A percentile compares a stretch with the other conserved stretches of the same genome.
Conservation (phyloP, 2,113 vertebrate species). For the Prochilodus magdalenae region DNA sequence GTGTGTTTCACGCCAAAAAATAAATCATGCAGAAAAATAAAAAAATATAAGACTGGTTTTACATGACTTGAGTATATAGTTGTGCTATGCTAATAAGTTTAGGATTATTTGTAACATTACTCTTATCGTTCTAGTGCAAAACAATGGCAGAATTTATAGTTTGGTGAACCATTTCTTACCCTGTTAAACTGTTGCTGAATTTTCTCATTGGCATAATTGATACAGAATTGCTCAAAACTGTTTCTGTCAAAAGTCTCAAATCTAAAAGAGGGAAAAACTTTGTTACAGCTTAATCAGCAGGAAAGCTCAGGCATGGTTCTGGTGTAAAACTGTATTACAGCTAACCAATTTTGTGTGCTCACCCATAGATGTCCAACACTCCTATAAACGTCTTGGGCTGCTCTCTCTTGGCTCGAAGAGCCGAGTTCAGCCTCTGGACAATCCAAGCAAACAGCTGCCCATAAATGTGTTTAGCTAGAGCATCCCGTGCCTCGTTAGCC, state of each 20-base stretch:
- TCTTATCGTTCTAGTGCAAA: too few relatives aligned
- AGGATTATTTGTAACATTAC: too few relatives aligned
- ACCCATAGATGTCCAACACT: constrained; percentile 83
- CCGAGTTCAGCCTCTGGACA: constrained; percentile 76
- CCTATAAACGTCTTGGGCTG: constrained; percentile 71
- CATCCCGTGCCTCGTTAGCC: constrained; percentile 68
- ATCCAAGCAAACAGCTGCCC: constrained; percentile 79
- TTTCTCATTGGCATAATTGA: constrained; percentile 85
- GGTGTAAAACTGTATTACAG: not conserved
- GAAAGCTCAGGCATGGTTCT: fast-evolving
- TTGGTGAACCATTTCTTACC: constrained; percentile 56
- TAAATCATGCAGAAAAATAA: too few relatives aligned
- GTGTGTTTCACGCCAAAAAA: too few relatives aligned
- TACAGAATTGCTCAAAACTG: constrained; percentile 87
- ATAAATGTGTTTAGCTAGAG: constrained; percentile 79
- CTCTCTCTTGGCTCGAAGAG: constrained; percentile 64
- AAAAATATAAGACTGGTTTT: too few relatives aligned
- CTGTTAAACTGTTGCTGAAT: constrained; percentile 84
- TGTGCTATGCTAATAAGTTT: too few relatives aligned
- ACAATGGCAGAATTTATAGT: not conserved
- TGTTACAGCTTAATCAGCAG: not conserved
- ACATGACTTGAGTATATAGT: too few relatives aligned
- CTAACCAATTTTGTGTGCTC: constrained; percentile 31
- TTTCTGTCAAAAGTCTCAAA: constrained; percentile 84
- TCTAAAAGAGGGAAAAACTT: constrained; percentile 58